Conservation (phyloP, 2,113 vertebrate genomes). For the Rissa tridactyla region DNA sequence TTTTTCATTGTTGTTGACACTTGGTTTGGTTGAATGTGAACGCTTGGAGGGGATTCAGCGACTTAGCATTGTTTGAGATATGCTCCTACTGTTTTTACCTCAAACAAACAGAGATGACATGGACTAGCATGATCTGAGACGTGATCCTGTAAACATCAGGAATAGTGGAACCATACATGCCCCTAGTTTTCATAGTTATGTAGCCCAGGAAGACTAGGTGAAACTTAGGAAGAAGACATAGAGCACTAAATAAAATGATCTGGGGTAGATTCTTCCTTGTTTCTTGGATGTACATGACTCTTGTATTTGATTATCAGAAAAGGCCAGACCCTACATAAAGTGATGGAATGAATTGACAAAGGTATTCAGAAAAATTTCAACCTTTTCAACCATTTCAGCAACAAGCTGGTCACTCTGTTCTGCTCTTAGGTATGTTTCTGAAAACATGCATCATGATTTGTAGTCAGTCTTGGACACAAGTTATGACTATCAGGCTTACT, state of each 20-base stretch:
- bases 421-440: not conserved
- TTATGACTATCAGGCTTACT: not conserved
- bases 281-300: not conserved
- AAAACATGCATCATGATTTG: not conserved
- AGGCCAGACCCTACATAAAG: not conserved
- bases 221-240: not conserved
- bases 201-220: not conserved
- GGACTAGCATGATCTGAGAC: not conserved
- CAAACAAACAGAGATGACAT: not conserved
- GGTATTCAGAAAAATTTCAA: not conserved
- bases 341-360: not conserved
- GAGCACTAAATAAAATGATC: not conserved
- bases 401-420: not conserved
- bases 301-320: not conserved
- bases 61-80: not conserved
- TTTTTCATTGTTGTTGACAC: not conserved
- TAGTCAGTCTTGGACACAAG: not conserved
- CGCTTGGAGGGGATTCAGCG: not conserved
- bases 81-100: not conserved
- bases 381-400: not conserved
- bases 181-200: not conserved
- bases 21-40: not conserved
- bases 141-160: not conserved
- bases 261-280: not conserved
- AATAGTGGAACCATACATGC: not conserved